Base-by-base conservation (phyloP, 2,797 vertebrate genomes). In the Bovichtus diacanthus region DNA sequence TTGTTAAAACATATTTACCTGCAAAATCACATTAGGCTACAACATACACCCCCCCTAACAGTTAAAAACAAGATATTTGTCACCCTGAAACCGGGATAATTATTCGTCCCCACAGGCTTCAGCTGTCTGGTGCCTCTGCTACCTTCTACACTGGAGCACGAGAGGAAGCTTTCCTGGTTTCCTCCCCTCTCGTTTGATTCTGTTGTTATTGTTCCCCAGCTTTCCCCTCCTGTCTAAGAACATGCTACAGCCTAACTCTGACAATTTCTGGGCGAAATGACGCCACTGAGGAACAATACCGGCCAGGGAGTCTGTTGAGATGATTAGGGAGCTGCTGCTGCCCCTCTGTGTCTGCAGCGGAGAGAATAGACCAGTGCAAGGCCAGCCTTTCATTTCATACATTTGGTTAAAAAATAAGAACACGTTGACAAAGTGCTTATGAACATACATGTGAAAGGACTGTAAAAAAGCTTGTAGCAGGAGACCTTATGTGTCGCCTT, bases 321-420 rank as follows among this genome's bases (percentile, higher is more conserved):
- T 79, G 73, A 87, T 79, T n/a, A 75, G 73, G 78, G 66, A 54
- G 80, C 76, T 83, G 77, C 75, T 84, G 89, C 88, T 77, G 83
- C 79, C 75, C 79, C 82, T 87, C 70, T 59, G 78, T 44, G 81
- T 79, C 70, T 72, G 73, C 80, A 27, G 59, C 21, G 1, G 56
- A 70, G 43, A 62, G 75, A 59, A 60, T 8, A 77, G 53, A 41
- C 63, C 74, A 23, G 43, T 53, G 60, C 49, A 46, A 78, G 67
- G 74, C 63, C 77, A 66, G 16, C n/a, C 34, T 61, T 76, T 71
- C 13, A 61, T 81, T 82, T 68, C 49, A 0, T n/a, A 54, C 44
- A 61, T 70, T 56, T 76, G 27, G 55, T 44, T 55, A 19, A 54
- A 74, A 49, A 75, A 21, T 31, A 25, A 59, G 44, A 70, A 68